Evolutionary conservation across 2,113 vertebrate genomes (phyloP), one percentile per base, ranked within the genome.

Genomic region (Pollimyrus isidori): DNA sequence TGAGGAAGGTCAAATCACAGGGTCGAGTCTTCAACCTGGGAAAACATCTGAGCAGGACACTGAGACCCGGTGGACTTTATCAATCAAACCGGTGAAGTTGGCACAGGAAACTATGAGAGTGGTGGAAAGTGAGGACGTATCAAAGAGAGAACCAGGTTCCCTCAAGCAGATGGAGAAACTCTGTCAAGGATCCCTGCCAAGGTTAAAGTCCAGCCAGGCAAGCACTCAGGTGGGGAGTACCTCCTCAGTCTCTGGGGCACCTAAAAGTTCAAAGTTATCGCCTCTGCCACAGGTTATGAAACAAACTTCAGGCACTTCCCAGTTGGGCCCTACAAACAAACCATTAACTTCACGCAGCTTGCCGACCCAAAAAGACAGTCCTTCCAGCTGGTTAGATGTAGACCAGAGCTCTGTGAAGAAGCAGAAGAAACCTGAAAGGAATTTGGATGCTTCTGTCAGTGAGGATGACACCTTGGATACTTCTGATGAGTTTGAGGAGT

Each of bases 401-500:
- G 95, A 95, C 88, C 91, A 93, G 86, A 91, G 88, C 85, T 94
- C 92, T 35, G 91, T 91, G 30, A 86, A 42, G 69, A 30, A 90
- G 11, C 92, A 88, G 3, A 92, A 92, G 88, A 96, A 92, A 88
- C 91, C 89, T n/a, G 95, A 90, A 50, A 93, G 90, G 90, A 92
- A 89, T 30, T 88, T 95, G 13, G 93, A 96, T 0, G 46, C 92
- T 10, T 96, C 96, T 76, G 89, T 89, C n/a, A 97, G 96, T 84
- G 96, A 96, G 0, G 97, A 97, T 0, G 93, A 93, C 52, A 83
- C 94, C 80, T 93, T 95, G 53, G 97, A 98, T 88, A 96, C 96
- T 6, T 94, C 96, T 1, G 95, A 96, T 0, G 96, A 98, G 89
- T 95, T 96, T 92, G 95, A 97, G 48, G 94, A 97, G 90, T 99